phyloP scores from a whole-genome alignment of 1,140 invertebrate genomes.

The Penaeus indicus region DNA sequence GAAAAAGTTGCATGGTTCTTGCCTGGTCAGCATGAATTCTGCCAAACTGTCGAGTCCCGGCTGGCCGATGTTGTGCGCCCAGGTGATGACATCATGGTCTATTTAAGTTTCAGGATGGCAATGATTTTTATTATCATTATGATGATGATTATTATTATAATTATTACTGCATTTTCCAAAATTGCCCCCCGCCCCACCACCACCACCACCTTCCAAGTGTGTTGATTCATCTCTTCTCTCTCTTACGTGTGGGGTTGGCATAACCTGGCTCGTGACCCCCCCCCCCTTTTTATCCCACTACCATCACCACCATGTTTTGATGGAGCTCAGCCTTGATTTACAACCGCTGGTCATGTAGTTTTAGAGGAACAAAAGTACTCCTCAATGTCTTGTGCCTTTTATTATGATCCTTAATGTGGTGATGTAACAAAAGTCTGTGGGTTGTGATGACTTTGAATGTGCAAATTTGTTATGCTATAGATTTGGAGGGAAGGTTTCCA shows the following conservation, averaged over 20 bases:
- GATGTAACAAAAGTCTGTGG: neutral
- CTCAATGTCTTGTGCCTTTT: slow-evolving; percentile 36
- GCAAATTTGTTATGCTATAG: no score
- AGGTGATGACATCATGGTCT: slow-evolving; percentile 59
- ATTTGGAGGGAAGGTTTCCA: neutral
- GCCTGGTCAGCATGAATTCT: slow-evolving; percentile 61
- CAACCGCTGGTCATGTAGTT: slow-evolving; percentile 45
- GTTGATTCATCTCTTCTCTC: slow-evolving; percentile 19
- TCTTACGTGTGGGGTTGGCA: slow-evolving; percentile 49
- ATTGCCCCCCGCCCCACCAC: slow-evolving; percentile 6
- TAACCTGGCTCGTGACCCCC: slow-evolving; percentile 19
- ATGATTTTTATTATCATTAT: no score
- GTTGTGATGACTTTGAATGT: no score
- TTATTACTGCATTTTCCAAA: slow-evolving; percentile 19
- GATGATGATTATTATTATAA: neutral
- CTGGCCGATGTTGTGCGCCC: slow-evolving; percentile 62
- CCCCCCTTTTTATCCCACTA: no score
- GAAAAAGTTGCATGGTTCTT: slow-evolving; percentile 45
- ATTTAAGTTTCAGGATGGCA: neutral
- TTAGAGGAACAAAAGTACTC: slow-evolving; percentile 48
- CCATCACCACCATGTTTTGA: no score
- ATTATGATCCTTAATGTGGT: slow-evolving; percentile 37
- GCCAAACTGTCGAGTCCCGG: slow-evolving; percentile 47
- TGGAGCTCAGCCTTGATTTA: neutral
- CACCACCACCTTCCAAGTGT: slow-evolving; percentile 1